Evolutionary conservation across 1,140 invertebrate genomes (phyloP), one percentile per base, ranked within the genome.

Genomic region (Drosophila punjabiensis): DNA sequence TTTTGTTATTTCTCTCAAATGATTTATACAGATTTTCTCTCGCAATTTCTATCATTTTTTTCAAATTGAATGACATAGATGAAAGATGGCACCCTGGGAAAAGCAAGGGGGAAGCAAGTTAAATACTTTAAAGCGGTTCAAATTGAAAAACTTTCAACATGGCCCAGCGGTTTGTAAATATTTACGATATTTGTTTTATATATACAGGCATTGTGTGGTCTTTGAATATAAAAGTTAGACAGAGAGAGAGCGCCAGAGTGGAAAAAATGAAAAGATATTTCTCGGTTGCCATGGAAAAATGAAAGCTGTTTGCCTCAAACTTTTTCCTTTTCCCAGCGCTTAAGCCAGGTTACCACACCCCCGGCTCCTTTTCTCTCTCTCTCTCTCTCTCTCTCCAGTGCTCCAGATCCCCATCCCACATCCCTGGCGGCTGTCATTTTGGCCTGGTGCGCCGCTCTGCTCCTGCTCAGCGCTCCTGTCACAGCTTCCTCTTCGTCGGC

Each of bases 61-160:
- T 39, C 41, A 41, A 82, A 82, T 81, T 62, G 39, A 81, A 64
- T 67, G 43, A 66, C 20, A 67, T 33, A 61, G 13, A 79, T 32
- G 52, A 39, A 32, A 77, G 33, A 58, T 32, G 61, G 20, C 65
- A 18, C 33, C 28, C 20, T 71, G 50, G 35, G 69, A 70, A 64
- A 64, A 62, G 14, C 35, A 4, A 9, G 9, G 55, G 53, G 47
- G 63, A 76, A 56, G 37, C 48, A 61, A 81, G 81, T 64, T 85
- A 74, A 89, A 90, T 86, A 86, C 87, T 90, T 91, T 91, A 91
- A 91, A 88, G 81, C 88, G 73, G 64, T 75, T 76, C 65, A 91
- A 91, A 91, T 91, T 91, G 88, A 91, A 91, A 91, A 91, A 91
- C 88, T 91, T 91, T 91, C 81, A 86, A 55, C 78, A 58, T 74